A percentile compares a stretch with the other conserved stretches of the same genome.
Evolutionary conservation across 2,113 vertebrate species (phyloP).

Genomic region (Harpagus bidentatus): DNA sequence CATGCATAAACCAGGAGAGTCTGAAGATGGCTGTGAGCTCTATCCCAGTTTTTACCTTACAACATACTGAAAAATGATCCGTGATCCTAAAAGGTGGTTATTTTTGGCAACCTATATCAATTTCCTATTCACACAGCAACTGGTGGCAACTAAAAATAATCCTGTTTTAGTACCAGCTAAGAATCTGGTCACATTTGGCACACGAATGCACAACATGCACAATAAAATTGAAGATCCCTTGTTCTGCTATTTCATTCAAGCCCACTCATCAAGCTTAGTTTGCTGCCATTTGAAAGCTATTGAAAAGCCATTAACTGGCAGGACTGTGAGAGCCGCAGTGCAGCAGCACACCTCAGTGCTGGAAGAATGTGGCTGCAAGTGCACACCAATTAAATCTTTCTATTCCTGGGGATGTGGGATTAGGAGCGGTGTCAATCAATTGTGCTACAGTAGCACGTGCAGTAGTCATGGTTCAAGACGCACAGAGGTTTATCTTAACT

Average conservation of each 20-base stretch:
- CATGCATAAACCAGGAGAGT: background rate
- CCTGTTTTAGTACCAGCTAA: conserved; percentile 29
- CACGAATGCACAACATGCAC: background rate
- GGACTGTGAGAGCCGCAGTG: conserved; percentile 74
- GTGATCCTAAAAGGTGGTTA: conserved; percentile 45
- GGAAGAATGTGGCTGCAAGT: conserved; percentile 58
- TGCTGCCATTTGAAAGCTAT: conserved; percentile 73
- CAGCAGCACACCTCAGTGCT: conserved; percentile 73
- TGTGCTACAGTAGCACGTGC: conserved; percentile 79
- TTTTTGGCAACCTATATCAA: conserved; percentile 65
- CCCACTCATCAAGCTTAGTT: conserved; percentile 70
- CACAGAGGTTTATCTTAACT: conserved; percentile 50
- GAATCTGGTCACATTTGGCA: conserved; percentile 59
- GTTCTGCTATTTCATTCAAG: conserved; percentile 50
- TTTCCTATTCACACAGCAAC: conserved; percentile 74
- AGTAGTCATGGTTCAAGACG: conserved; percentile 63
- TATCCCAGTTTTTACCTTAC: conserved; percentile 31
- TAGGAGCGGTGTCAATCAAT: conserved; percentile 80
- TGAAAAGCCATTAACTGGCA: conserved; percentile 76
- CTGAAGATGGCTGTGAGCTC: background rate
- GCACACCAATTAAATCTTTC: conserved; percentile 69
- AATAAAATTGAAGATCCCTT: conserved; percentile 39
- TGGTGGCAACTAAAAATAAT: conserved; percentile 77
- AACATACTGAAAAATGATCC: conserved; percentile 13
- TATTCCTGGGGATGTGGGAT: conserved; percentile 66